Percentiles rank a stretch among this genome's conserved stretches.
These are phyloP conservation scores for Equus quagga DNA, from an alignment of 2,113 vertebrate species.

Conservation along the genomic window DNA sequence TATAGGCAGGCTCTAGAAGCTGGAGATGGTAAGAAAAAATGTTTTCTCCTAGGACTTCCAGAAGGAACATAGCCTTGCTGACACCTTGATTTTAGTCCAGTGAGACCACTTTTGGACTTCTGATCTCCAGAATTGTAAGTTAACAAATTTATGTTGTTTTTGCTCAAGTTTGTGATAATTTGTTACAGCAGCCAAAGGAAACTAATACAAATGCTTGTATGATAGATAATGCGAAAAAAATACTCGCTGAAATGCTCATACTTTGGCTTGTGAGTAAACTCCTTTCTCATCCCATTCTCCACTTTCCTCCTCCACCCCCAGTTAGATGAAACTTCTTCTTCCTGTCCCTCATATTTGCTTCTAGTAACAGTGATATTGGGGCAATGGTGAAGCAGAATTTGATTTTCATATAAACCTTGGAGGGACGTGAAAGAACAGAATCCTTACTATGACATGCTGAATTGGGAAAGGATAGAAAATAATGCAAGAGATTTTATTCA, in stretches of 20 bases:
- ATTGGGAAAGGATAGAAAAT: not conserved
- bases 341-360: not conserved
- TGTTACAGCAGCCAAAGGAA: not conserved
- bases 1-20: not conserved
- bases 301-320: not conserved
- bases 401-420: not conserved
- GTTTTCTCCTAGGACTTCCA: not conserved
- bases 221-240: not conserved
- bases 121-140: not conserved
- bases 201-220: not conserved
- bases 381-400: not conserved
- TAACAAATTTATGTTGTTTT: not conserved
- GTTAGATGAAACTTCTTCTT: not conserved
- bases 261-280: not conserved
- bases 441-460: not conserved
- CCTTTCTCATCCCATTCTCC: not conserved
- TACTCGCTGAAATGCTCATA: not conserved
- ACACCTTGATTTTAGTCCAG: not conserved
- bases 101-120: not conserved
- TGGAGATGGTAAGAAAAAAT: not conserved
- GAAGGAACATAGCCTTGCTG: not conserved
- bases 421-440: not conserved
- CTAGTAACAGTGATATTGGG: too few relatives aligned
- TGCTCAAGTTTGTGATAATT: not conserved
- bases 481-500: not conserved